Evolutionary conservation across 2,797 vertebrate species (phyloP).

Genomic region (Rhinogobio ventralis): DNA sequence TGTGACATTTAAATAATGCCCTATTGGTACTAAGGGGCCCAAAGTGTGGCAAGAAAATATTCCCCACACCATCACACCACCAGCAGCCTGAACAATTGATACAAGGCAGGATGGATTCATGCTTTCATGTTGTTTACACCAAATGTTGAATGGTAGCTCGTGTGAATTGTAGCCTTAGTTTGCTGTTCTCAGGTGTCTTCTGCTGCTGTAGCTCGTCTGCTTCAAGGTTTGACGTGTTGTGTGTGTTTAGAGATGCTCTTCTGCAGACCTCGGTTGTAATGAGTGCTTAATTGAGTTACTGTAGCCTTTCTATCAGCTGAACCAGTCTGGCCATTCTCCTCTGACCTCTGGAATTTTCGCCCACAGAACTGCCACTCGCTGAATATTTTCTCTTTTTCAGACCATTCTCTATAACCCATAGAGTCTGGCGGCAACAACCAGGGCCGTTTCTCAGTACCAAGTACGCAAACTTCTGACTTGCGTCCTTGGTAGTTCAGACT

Average conservation of each 20-base stretch:
- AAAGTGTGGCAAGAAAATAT: not conserved
- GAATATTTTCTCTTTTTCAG: conserved; percentile 29
- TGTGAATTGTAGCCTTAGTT: too few relatives aligned
- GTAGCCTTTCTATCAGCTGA: not conserved
- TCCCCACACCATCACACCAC: not conserved
- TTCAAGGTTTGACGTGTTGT: too few relatives aligned
- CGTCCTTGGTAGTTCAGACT: too few relatives aligned
- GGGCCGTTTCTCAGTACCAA: too few relatives aligned
- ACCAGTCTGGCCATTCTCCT: conserved; percentile 52
- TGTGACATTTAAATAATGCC: not conserved
- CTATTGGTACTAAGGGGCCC: not conserved
- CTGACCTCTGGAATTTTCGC: conserved; percentile 58
- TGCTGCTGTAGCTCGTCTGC: not conserved
- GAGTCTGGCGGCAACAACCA: not conserved
- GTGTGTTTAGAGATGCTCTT: not conserved
- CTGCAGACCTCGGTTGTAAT: not conserved
- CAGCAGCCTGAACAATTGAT: not conserved
- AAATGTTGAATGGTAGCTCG: too few relatives aligned
- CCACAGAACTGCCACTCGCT: conserved; percentile 47
- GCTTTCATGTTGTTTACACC: not conserved
- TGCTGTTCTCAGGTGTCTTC: not conserved
- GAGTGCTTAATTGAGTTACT: too few relatives aligned
- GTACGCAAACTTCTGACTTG: too few relatives aligned
- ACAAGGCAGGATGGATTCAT: not conserved
- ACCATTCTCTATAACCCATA: not conserved